Evolutionary conservation across 2,888 invertebrate species (phyloP), one percentile per base, ranked within the genome.

Genomic region (Coremacera marginata): DNA sequence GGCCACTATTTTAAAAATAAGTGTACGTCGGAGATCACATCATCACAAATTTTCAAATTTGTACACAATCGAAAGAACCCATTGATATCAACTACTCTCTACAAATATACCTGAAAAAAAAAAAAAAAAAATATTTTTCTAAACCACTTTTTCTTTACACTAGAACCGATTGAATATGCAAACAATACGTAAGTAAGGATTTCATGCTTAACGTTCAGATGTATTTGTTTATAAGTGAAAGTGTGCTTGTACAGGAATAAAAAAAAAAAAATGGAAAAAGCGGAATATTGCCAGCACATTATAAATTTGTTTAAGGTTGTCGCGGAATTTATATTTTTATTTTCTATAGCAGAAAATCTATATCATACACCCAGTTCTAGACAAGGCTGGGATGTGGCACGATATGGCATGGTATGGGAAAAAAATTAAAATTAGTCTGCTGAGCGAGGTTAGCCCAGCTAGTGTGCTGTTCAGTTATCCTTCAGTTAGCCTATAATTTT

Each of bases 241-340:
- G n/a, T 72, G 44, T 72, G 22, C 16, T 27, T 51, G 25, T 37
- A 37, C 8, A 19, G 9, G 9, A 34, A 63, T 8, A 31, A 25
- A 27, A 34, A 34, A 65, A 22, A 55, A 55, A 4, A 19, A n/a
- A 55, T 0, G 37, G 31, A n/a, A 37, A 34, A 8, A 34, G 31
- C 34, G 11, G n/a, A 52, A 57, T 55, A 70, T 27, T 57, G 31
- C 70, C 49, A 34, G 70, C 70, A 70, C 70, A 55, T 34, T 34
- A 71, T 71, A 71, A 57, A 71, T 37, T 60, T 71, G 22, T 37
- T 71, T 57, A 57, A 71, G 60, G 57, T 71, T 71, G 71, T 37
- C 37, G 57, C 57, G 57, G 22, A 19, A 44, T 16, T 37, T 60
- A 16, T 49, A 11, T 44, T 49, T 34, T 70, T 31, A 31, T 16